phyloP scores from a whole-genome alignment of 2,888 invertebrate genomes.

The Glyphotaelius pellucidus region DNA sequence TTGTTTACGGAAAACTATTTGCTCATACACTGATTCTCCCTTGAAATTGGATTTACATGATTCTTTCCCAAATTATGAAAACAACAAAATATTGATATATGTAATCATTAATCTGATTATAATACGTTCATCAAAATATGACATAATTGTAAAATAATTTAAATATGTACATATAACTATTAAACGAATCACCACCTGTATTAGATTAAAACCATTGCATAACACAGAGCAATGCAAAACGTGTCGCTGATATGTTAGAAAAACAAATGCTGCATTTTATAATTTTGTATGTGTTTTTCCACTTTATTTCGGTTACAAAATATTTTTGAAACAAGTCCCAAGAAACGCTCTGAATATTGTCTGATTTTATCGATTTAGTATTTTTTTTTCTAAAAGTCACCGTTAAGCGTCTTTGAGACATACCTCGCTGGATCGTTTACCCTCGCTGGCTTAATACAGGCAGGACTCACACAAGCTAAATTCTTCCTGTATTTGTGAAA shows the following conservation, averaged over 20 bases:
- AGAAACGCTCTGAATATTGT: background rate
- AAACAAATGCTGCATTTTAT: too few relatives aligned
- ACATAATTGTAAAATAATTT: too few relatives aligned
- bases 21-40: background rate
- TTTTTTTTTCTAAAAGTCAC: background rate
- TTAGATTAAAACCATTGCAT: too few relatives aligned
- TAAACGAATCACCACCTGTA: too few relatives aligned
- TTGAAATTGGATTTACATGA: too few relatives aligned
- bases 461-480: background rate
- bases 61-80: background rate
- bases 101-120: background rate
- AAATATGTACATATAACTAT: too few relatives aligned
- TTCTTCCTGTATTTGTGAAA: slow-evolving; percentile 33
- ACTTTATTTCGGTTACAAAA: too few relatives aligned
- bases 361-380: background rate
- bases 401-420: background rate
- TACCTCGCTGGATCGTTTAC: background rate
- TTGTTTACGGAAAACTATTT: slow-evolving; percentile 11
- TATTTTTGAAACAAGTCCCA: too few relatives aligned
- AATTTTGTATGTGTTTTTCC: too few relatives aligned
- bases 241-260: too few relatives aligned
- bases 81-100: background rate
- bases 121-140: background rate
- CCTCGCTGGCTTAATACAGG: background rate
- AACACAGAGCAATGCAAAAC: too few relatives aligned